A percentile compares a stretch with the other conserved stretches of the same genome.
Conservation (phyloP, 2,113 vertebrate species). For the Struthidea cinerea region DNA sequence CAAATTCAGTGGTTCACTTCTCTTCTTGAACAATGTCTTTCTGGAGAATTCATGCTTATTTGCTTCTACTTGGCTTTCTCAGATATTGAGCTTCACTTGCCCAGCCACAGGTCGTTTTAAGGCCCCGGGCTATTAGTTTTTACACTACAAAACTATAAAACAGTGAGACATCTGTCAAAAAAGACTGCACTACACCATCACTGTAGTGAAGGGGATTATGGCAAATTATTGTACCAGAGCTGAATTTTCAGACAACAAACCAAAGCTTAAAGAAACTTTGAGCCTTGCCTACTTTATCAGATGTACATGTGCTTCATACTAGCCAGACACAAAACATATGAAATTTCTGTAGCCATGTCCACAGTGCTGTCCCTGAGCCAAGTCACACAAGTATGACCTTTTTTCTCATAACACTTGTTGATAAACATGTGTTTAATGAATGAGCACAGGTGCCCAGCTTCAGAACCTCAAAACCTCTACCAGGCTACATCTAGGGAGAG, state of each 20-base stretch:
- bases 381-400: fast-evolving
- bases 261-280: neutral
- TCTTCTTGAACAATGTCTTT: neutral
- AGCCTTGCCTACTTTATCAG: neutral
- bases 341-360: neutral
- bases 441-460: neutral
- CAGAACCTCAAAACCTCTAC: neutral
- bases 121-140: neutral
- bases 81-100: neutral
- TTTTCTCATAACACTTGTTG: neutral
- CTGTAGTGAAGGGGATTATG: neutral
- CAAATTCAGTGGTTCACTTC: neutral
- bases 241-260: neutral
- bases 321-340: neutral
- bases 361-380: neutral
- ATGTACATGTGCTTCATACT: neutral
- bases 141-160: neutral
- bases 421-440: neutral
- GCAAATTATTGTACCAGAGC: neutral
- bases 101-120: neutral
- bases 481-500: neutral
- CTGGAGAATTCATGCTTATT: neutral
- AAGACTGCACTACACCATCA: neutral
- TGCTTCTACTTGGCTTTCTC: neutral
- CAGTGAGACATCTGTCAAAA: neutral